phyloP scores from a whole-genome alignment of 2,888 invertebrate species.

The Oscheius onirici region DNA sequence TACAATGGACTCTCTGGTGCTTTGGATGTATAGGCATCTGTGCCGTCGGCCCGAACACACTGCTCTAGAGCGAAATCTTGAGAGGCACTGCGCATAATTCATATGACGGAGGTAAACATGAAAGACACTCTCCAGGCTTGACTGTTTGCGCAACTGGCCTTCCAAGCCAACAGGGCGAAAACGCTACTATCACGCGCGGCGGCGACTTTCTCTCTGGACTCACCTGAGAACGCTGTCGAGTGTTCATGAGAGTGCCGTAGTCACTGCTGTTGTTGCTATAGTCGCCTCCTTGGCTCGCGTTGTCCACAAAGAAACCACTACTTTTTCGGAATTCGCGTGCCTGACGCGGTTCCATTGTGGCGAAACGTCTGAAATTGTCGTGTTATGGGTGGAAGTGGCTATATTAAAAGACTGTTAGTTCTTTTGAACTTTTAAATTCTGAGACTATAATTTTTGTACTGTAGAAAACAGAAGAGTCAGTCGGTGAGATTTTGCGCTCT shows the following conservation, averaged over 20 bases:
- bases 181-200: constrained; percentile 29
- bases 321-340: constrained; percentile 25
- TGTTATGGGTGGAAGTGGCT: neutral
- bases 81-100: constrained; percentile 31
- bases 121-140: constrained; percentile 32
- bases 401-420: no score
- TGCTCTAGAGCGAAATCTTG: constrained; percentile 21
- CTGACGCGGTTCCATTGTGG: constrained; percentile 34
- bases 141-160: constrained; percentile 32
- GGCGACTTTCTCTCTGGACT: neutral
- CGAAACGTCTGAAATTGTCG: constrained; percentile 19
- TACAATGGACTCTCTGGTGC: neutral
- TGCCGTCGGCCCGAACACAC: constrained; percentile 24
- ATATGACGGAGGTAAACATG: constrained; percentile 31
- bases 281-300: neutral
- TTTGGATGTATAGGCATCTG: constrained; percentile 7
- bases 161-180: constrained; percentile 30
- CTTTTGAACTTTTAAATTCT: no score
- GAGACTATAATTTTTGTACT: no score
- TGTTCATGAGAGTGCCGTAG: constrained; percentile 13
- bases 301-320: constrained; percentile 25
- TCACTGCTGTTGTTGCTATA: constrained; percentile 22
- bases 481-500: no score
- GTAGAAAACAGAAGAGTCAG: no score
- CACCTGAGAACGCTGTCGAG: constrained; percentile 16